Percentiles rank a stretch among this genome's conserved stretches.
phyloP scores from a whole-genome alignment of 2,797 vertebrate genomes.

The Galaxias olidus region DNA sequence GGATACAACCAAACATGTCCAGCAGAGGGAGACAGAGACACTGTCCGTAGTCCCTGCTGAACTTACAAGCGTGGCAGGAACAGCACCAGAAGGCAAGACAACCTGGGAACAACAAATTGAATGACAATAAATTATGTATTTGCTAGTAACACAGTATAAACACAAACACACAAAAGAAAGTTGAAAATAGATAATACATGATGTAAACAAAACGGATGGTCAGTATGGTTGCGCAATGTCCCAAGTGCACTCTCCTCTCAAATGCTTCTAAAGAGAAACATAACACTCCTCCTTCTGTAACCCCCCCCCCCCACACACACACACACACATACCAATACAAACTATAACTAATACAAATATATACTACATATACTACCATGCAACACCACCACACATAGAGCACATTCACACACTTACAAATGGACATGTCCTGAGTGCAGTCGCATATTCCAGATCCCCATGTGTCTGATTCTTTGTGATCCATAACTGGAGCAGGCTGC shows the following conservation, averaged over 20 bases:
- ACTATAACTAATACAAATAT: no score
- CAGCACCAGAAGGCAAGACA: constrained; percentile 71
- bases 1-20: constrained; percentile 33
- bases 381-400: neutral
- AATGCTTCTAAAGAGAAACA: no score
- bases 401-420: constrained; percentile 35
- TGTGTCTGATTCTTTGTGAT: constrained; percentile 27
- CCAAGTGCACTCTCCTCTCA: no score
- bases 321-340: neutral
- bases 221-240: no score
- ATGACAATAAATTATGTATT: neutral
- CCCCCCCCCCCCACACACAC: neutral
- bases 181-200: neutral
- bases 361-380: neutral
- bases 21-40: constrained; percentile 73
- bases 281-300: no score
- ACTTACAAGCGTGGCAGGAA: constrained; percentile 65
- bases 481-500: constrained; percentile 21
- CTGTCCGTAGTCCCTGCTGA: constrained; percentile 48
- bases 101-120: constrained; percentile 23
- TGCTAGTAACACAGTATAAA: neutral
- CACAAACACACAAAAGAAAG: neutral
- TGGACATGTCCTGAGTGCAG: constrained; percentile 35
- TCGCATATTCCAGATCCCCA: constrained; percentile 42
- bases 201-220: no score